Conservation (phyloP, 1,140 invertebrate species). For the Drosophila bifasciata region DNA sequence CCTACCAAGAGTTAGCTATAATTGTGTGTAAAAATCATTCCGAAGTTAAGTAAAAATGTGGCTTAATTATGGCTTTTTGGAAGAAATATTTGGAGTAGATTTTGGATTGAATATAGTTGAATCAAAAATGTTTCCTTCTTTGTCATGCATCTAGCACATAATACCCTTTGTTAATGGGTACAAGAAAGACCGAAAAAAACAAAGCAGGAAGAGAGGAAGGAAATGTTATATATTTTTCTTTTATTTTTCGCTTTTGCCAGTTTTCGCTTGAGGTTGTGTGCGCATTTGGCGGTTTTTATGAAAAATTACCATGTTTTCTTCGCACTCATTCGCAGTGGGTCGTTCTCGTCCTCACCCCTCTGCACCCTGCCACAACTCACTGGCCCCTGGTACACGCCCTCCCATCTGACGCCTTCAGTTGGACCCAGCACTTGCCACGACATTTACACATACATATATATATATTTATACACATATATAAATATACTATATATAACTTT, state of each 20-base stretch:
- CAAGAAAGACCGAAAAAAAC: slow-evolving; percentile 4
- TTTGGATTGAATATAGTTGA: no score
- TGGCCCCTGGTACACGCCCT: slow-evolving; percentile 26
- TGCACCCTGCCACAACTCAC: neutral
- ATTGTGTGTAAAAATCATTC: no score
- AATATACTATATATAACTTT: slow-evolving; percentile 15
- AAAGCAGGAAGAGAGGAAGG: slow-evolving; percentile 45
- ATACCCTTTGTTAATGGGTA: no score
- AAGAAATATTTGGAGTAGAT: no score
- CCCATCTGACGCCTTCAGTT: slow-evolving; percentile 37
- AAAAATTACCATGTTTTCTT: slow-evolving; percentile 82
- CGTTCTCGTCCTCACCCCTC: no score
- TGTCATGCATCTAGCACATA: no score
- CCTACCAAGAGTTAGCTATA: no score
- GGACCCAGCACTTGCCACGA: slow-evolving; percentile 32
- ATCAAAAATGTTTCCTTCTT: no score
- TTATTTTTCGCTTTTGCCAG: slow-evolving; percentile 54
- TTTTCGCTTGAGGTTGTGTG: slow-evolving; percentile 75
- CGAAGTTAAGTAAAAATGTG: no score
- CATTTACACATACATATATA: slow-evolving; percentile 27
- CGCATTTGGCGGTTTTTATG: slow-evolving; percentile 82
- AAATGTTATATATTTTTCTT: slow-evolving; percentile 48
- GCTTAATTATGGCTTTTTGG: no score
- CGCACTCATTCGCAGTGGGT: slow-evolving; percentile 68
- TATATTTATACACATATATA: slow-evolving; percentile 31